These are phyloP conservation scores for Abramis brama DNA, from an alignment of 2,113 vertebrate genomes.

Conservation along the genomic window DNA sequence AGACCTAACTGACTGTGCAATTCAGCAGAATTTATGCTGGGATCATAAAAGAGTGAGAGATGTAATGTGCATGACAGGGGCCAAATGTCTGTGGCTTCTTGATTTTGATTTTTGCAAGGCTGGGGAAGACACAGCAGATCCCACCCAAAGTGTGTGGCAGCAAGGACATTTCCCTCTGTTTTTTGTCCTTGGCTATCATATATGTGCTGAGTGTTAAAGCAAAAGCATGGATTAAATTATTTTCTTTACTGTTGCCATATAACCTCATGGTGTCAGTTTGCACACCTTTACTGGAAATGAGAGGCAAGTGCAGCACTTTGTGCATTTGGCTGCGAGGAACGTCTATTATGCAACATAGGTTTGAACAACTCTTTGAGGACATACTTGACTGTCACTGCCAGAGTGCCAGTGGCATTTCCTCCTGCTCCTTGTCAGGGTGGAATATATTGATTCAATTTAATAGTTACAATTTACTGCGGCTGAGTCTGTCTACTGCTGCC, in stretches of 20 bases:
- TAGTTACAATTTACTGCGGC: constrained; percentile 57
- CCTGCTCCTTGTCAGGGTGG: constrained; percentile 55
- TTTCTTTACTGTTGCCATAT: constrained; percentile 30
- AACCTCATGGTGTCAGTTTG: constrained; percentile 44
- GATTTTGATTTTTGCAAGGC: constrained; percentile 46
- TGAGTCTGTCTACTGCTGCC: constrained; percentile 45
- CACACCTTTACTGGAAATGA: constrained; percentile 32
- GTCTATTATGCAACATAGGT: constrained; percentile 50
- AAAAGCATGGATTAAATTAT: constrained; percentile 30
- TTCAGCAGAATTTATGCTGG: constrained; percentile 44
- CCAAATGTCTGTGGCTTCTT: constrained; percentile 58
- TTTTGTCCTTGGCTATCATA: constrained; percentile 24
- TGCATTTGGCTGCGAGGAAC: constrained; percentile 29
- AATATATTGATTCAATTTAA: constrained; percentile 57
- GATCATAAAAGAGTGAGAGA: constrained; percentile 44
- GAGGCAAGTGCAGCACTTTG: constrained; percentile 23
- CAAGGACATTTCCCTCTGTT: constrained; percentile 22
- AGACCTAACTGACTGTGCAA: not conserved
- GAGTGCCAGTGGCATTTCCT: constrained; percentile 50
- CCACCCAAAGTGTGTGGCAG: constrained; percentile 52
- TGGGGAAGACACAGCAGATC: constrained; percentile 31
- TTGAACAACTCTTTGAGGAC: constrained; percentile 51
- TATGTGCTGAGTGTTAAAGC: constrained; percentile 13
- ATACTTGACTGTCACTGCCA: constrained; percentile 49
- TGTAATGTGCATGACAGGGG: constrained; percentile 36